Base-by-base conservation (phyloP, 2,888 invertebrate genomes). In the Cephus pulcher region DNA sequence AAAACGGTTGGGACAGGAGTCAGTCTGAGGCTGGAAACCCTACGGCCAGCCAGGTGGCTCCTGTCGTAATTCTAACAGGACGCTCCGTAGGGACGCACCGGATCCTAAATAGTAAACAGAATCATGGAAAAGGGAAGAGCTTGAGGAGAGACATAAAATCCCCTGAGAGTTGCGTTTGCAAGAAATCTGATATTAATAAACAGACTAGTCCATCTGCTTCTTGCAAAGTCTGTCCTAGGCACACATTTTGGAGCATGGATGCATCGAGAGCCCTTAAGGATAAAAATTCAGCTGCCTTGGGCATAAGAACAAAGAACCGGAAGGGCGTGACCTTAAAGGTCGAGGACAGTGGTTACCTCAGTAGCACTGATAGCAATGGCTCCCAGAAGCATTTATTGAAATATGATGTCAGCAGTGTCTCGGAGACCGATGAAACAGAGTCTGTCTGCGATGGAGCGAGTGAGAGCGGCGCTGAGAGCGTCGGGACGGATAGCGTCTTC, bases 401-500 rank as follows among this genome's bases (percentile, higher is more conserved):
- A 40, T 87, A 87, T 76, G 88, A 90, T 23, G 89, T 94, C 83
- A 92, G 93, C 84, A 93, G 94, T 92, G 93, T 94, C 86, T 94
- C 96, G 91, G 96, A 94, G 87, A 96, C 96, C 81, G 96, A 96
- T 81, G 96, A 96, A 88, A 95, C 95, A n/a, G 96, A 96, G 88
- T 96, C 95, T 15, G 94, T 95, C 81, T 95, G 95, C 69, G 96
- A 96, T 88, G 97, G 95, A 12, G 94, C 96, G 82, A 96, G 97
- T 92, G 97, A 97, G 92, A 97, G 97, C 34, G 97, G 97, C 1
- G 97, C 96, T 4, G 97, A 97, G 89, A 97, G 97, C 92, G 93
- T 97, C 37, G 97, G 96, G 88, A 97, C 97, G 0, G 96, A 97
- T 92, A 97, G 97, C 4, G 97, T 97, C 70, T 96, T 96, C 89